Conservation (phyloP, 2,797 vertebrate genomes). For the Chrysocyon brachyurus region DNA sequence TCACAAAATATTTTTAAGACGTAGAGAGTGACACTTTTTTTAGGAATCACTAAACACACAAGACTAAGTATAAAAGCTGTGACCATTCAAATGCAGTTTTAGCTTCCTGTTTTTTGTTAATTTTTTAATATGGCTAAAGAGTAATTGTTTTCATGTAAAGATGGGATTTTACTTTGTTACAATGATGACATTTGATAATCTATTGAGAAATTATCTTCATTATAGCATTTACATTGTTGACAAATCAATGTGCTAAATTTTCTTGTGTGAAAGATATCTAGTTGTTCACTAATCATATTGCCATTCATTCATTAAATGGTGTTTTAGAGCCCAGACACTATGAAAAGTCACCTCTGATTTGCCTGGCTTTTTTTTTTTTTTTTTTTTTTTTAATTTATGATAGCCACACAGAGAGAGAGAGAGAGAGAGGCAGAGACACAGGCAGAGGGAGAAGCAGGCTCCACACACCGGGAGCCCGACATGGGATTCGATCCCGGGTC, state of each 20-base stretch:
- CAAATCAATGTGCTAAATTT: not conserved
- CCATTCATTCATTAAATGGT: not conserved
- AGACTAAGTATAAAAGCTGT: not conserved
- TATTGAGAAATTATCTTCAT: not conserved
- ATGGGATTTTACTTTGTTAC: not conserved
- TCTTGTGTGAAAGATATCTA: not conserved
- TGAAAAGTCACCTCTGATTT: not conserved
- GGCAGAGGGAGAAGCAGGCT: too few species aligned
- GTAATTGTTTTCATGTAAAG: not conserved
- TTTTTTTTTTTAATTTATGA: too few species aligned
- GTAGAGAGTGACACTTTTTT: not conserved
- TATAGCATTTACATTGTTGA: not conserved
- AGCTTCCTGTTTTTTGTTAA: not conserved
- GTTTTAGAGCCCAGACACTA: not conserved
- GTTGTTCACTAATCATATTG: not conserved
- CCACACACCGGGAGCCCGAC: too few species aligned
- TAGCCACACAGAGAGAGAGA: too few species aligned
- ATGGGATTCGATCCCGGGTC: too few species aligned
- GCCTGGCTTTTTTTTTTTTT: not conserved
- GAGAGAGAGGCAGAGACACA: too few species aligned
- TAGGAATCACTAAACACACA: not conserved
- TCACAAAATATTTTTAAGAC: not conserved
- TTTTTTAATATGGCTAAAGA: conserved; percentile 1
- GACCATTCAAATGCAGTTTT: not conserved
- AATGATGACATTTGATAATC: not conserved